A percentile compares a stretch with the other conserved stretches of the same genome.
Evolutionary conservation across 2,113 vertebrate genomes (phyloP).

Genomic region (Poecile atricapillus): DNA sequence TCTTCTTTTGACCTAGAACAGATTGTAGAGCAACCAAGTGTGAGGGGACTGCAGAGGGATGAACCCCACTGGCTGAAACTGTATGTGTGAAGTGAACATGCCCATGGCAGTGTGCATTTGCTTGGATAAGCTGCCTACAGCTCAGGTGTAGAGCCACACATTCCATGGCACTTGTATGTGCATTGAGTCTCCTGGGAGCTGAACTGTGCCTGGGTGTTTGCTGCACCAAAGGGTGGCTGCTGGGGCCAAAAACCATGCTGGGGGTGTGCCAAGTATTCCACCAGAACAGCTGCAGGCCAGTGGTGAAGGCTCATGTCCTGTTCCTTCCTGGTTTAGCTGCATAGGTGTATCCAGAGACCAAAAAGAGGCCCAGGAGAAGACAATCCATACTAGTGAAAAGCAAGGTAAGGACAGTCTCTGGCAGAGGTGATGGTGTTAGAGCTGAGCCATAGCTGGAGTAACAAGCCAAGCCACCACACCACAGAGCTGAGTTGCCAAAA

Average conservation of each 20-base stretch:
- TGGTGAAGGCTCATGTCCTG: background rate
- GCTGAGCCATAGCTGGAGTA: background rate
- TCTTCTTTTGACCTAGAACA: background rate
- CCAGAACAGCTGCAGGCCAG: background rate
- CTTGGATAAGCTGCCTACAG: background rate
- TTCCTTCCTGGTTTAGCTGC: background rate
- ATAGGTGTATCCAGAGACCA: background rate
- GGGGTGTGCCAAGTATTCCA: background rate
- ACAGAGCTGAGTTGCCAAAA: background rate
- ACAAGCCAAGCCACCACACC: background rate
- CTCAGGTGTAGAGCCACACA: background rate
- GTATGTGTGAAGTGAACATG: rapidly evolving
- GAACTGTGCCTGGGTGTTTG: background rate
- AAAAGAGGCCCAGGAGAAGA: background rate
- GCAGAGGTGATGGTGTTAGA: background rate
- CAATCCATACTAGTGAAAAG: background rate
- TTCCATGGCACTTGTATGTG: background rate
- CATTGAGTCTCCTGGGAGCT: background rate
- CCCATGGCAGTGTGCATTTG: background rate
- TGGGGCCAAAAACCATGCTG: background rate
- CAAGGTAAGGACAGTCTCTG: background rate
- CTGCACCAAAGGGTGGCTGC: background rate
- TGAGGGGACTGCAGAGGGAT: background rate
- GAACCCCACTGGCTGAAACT: background rate
- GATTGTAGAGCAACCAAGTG: background rate